Evolutionary conservation across 2,888 invertebrate species (phyloP).

Genomic region (Imbricaverruca yamaguchii): DNA sequence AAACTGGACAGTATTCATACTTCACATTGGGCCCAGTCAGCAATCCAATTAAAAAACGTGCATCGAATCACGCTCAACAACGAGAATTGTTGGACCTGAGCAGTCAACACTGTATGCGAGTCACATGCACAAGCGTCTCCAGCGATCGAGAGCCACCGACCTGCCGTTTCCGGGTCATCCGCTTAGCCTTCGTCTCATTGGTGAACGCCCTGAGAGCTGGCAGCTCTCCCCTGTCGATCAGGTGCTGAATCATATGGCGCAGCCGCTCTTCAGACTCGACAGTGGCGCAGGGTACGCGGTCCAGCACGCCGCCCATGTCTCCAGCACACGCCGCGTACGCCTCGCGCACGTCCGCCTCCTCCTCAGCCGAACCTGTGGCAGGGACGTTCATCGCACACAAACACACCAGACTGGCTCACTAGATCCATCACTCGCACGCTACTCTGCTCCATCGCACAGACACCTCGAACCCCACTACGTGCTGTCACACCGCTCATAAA

Average conservation of each 20-base stretch:
- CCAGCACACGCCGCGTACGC: slow-evolving; percentile 70
- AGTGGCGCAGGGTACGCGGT: slow-evolving; percentile 69
- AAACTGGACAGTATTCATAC: too few relatives aligned
- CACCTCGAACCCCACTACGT: too few relatives aligned
- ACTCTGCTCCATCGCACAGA: too few relatives aligned
- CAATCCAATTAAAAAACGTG: too few relatives aligned
- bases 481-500: too few relatives aligned
- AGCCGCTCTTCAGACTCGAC: slow-evolving; percentile 74
- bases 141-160: slow-evolving; percentile 30
- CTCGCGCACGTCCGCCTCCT: slow-evolving; percentile 57
- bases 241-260: slow-evolving; percentile 53
- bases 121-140: too few relatives aligned
- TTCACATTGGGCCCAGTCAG: too few relatives aligned
- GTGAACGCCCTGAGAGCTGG: slow-evolving; percentile 69
- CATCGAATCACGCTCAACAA: too few relatives aligned
- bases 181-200: slow-evolving; percentile 54
- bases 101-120: too few relatives aligned
- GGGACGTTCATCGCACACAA: background rate
- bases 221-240: slow-evolving; percentile 68
- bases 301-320: slow-evolving; percentile 78
- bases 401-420: too few relatives aligned
- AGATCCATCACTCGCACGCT: too few relatives aligned
- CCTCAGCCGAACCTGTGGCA: slow-evolving; percentile 66
- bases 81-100: too few relatives aligned
- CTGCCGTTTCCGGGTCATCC: slow-evolving; percentile 51